Percentiles rank a stretch among this genome's conserved stretches.
phyloP scores from a whole-genome alignment of 2,797 vertebrate genomes.

The Enteromius mattozi region DNA sequence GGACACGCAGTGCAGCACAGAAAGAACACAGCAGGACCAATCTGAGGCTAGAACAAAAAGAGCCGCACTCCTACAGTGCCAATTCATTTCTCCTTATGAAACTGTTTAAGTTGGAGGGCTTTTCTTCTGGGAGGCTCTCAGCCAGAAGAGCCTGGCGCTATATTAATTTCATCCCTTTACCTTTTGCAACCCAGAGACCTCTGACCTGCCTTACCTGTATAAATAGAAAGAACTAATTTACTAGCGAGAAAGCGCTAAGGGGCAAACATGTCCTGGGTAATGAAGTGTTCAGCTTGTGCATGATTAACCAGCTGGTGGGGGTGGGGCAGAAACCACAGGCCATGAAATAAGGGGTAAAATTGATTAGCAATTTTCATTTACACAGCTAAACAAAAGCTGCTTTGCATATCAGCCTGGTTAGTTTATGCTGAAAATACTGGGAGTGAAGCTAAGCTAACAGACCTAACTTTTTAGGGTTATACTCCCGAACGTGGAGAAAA shows the following conservation, averaged over 20 bases:
- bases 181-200: slow-evolving; percentile 82
- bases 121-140: slow-evolving; percentile 61
- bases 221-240: slow-evolving; percentile 88
- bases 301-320: slow-evolving; percentile 95
- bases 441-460: slow-evolving; percentile 45
- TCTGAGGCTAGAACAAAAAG: slow-evolving; percentile 59
- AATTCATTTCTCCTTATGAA: slow-evolving; percentile 69
- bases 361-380: slow-evolving; percentile 91
- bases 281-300: slow-evolving; percentile 94
- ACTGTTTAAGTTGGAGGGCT: slow-evolving; percentile 67
- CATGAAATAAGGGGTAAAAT: slow-evolving; percentile 95
- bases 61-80: slow-evolving; percentile 60
- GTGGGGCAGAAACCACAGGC: slow-evolving; percentile 90
- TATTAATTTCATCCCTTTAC: slow-evolving; percentile 81
- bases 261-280: slow-evolving; percentile 93
- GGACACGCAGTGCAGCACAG: slow-evolving; percentile 56
- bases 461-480: slow-evolving; percentile 38
- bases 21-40: slow-evolving; percentile 64
- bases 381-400: slow-evolving; percentile 87
- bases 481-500: background rate
- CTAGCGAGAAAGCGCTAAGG: slow-evolving; percentile 86
- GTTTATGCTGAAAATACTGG: slow-evolving; percentile 51
- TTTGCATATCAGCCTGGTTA: slow-evolving; percentile 79
- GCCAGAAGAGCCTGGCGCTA: slow-evolving; percentile 60
- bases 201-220: slow-evolving; percentile 86